Base-by-base conservation (phyloP, 2,113 vertebrate genomes). In the Eolophus roseicapilla region DNA sequence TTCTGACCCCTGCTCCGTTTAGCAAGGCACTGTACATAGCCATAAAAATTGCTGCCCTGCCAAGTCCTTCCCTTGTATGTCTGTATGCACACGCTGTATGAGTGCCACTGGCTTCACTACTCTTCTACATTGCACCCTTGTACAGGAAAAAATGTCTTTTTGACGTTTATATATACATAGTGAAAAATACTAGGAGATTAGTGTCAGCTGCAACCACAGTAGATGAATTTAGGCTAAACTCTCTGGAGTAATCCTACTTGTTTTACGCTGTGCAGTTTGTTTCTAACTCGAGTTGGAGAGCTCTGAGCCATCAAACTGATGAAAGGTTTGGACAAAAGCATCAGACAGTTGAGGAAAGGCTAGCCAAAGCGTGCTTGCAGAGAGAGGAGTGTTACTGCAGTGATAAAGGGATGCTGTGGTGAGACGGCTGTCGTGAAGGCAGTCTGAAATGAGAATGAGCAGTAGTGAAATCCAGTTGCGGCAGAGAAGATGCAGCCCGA, bases 21-120 rank as follows among this genome's bases (percentile, higher is more conserved):
- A 77, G 65, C 68, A 74, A 86, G 64, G 39, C 19, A 19, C 29
- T 81, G 50, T 17, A 14, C 21, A 2, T 14, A 86, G 86, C 77
- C 57, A 79, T 91, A 89, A 87, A 95, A 95, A 43, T 4, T 47
- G 24, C 62, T 47, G 16, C 63, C 44, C 64, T 93, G 86, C 55
- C 73, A 78, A 64, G 37, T 91, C 27, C 65, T 73, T 84, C 63
- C 69, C 69, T 46, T 82, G 39, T 64, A 24, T 1, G 1, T 55
- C 52, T 1, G 0, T 39, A n/a, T 1, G 5, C 18, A 16, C 0
- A 0, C 23, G 62, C 59, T 11, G 5, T 65, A 19, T 47, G 47
- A 37, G 33, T 37, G 39, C 50, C 53, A n/a, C 75, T 71, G 50
- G 25, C 67, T 60, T 60, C 43, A 6, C 41, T 53, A 2, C 37